A percentile compares a stretch with the other conserved stretches of the same genome.
phyloP scores from a whole-genome alignment of 2,113 vertebrate genomes.

The Tragelaphus scriptus region DNA sequence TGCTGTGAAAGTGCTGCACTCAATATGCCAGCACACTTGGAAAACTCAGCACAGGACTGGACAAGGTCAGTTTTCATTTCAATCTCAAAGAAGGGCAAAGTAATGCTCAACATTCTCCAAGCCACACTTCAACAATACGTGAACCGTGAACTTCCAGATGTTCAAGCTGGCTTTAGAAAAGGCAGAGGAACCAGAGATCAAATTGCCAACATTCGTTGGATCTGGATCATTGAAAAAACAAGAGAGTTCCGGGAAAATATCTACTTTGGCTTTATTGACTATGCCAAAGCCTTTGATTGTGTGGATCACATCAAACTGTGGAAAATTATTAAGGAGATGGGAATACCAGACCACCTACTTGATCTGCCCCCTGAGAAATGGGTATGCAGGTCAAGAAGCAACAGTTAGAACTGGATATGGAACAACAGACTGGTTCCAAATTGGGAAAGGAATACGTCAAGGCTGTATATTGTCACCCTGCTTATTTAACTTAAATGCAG shows the following conservation, averaged over 20 bases:
- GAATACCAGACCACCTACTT: background rate
- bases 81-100: background rate
- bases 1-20: background rate
- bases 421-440: background rate
- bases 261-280: background rate
- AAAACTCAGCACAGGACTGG: background rate
- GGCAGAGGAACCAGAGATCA: background rate
- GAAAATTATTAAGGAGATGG: background rate
- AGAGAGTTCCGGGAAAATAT: background rate
- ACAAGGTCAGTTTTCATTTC: background rate
- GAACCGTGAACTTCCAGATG: background rate
- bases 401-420: background rate
- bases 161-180: background rate
- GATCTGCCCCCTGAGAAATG: background rate
- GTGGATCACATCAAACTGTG: background rate
- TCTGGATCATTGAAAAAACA: background rate
- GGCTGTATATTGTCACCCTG: background rate
- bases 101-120: background rate
- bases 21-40: background rate
- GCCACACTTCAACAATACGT: background rate
- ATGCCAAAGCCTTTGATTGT: background rate
- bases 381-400: background rate
- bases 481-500: background rate
- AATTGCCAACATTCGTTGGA: background rate
- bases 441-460: rapidly evolving